Evolutionary conservation across 2,797 vertebrate genomes (phyloP).

Genomic region (Pteropus rufus): DNA sequence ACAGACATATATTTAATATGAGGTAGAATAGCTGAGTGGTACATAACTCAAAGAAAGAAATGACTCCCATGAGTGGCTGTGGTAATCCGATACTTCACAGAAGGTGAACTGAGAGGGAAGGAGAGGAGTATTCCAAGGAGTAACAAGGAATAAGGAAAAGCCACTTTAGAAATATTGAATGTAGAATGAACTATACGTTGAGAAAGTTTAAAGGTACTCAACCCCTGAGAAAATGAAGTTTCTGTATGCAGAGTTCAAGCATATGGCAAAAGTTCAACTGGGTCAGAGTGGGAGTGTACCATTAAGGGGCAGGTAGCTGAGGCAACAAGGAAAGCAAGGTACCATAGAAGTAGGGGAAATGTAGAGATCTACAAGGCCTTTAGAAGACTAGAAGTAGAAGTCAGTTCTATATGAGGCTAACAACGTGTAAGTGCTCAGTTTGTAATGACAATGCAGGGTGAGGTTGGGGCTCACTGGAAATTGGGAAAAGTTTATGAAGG

Average conservation of each 20-base stretch:
- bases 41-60: background rate
- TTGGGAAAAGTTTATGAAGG: background rate
- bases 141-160: background rate
- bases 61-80: background rate
- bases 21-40: background rate
- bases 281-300: background rate
- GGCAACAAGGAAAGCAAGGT: background rate
- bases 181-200: background rate
- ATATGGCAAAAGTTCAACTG: background rate
- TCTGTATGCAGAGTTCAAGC: background rate
- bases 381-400: background rate
- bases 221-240: background rate
- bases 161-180: background rate
- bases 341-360: background rate
- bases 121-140: background rate
- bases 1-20: background rate
- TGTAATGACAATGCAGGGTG: background rate
- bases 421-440: background rate
- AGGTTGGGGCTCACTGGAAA: background rate
- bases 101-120: background rate
- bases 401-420: background rate
- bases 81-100: background rate
- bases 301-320: background rate
- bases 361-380: background rate
- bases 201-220: background rate